phyloP scores from a whole-genome alignment of 1,140 invertebrate species.

The Meloidogyne chitwoodi region DNA sequence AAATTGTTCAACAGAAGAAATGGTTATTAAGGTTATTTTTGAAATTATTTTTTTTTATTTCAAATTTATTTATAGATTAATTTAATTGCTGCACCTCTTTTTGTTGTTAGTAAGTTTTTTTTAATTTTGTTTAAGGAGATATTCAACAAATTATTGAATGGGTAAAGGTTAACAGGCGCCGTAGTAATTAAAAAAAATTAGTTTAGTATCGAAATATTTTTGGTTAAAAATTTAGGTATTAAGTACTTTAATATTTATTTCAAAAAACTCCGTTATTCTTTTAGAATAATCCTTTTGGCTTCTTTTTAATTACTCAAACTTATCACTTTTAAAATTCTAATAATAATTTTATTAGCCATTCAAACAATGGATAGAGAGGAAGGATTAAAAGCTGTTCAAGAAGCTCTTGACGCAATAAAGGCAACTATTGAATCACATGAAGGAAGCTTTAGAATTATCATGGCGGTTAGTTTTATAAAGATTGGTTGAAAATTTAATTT shows the following conservation, averaged over 20 bases:
- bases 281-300: no score
- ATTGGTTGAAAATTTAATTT: no score
- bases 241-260: no score
- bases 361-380: conserved; percentile 84
- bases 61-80: conserved; percentile 71
- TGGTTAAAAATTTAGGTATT: no score
- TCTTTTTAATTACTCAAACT: no score
- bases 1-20: conserved; percentile 81
- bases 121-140: not conserved
- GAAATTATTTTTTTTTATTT: not conserved
- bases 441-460: conserved; percentile 88
- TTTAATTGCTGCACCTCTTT: conserved; percentile 93
- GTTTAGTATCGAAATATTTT: no score
- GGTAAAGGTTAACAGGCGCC: no score
- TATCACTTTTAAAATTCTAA: not conserved
- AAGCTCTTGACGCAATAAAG: conserved; percentile 82
- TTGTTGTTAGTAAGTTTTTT: conserved; percentile 77
- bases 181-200: no score
- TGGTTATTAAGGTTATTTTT: conserved; percentile 78
- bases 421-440: conserved; percentile 74
- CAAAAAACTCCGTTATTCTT: no score
- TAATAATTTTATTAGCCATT: conserved; percentile 66
- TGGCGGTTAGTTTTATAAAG: conserved; percentile 71
- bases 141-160: not conserved
- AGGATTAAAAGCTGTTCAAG: conserved; percentile 67